Evolutionary conservation across 2,113 vertebrate species (phyloP), one percentile per base, ranked within the genome.

Genomic region (Cacatua alba): DNA sequence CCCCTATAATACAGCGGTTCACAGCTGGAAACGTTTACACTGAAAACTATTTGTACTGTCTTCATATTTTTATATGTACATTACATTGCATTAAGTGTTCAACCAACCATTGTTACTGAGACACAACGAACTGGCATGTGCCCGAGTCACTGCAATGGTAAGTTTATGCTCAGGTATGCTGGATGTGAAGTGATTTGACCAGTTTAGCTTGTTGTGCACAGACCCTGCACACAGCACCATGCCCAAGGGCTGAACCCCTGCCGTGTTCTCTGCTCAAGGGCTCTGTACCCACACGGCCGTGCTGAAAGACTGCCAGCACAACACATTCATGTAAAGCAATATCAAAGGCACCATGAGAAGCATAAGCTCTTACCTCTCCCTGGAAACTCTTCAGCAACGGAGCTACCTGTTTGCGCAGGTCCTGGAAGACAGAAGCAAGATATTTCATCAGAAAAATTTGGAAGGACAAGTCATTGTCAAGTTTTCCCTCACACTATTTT

Each of bases 331-430:
- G 9, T 25, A 74, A 41, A 33, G 64, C 71, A 78, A 26, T 4
- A 46, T 19, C 23, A 4, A 51, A 13, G 88, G n/a, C 48, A 19
- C 21, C 2, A 3, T 0, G 9, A 86, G 68, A 74, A 95, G 35
- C 8, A 16, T 2, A 11, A 76, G 72, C 1, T 97, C 99, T 99
- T 98, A 99, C 99, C 99, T 99, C 99, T 95, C 99, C 99, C 98
- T 99, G 99, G 98, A 99, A 99, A 98, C 99, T 99, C 98, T 99
- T 99, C 97, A 99, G 98, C 91, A 99, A 98, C 1, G 99, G 99
- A 92, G 99, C 99, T 98, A 99, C 99, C 98, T 99, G 99, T 98
- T 99, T 99, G 96, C 99, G 99, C 96, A 99, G 98, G 98, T 99
- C 99, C 99, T 99, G 87, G 95, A 96, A 98, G 69, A 95, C 48